Conservation (phyloP, 2,797 vertebrate genomes). For the Sphaeramia orbicularis region DNA sequence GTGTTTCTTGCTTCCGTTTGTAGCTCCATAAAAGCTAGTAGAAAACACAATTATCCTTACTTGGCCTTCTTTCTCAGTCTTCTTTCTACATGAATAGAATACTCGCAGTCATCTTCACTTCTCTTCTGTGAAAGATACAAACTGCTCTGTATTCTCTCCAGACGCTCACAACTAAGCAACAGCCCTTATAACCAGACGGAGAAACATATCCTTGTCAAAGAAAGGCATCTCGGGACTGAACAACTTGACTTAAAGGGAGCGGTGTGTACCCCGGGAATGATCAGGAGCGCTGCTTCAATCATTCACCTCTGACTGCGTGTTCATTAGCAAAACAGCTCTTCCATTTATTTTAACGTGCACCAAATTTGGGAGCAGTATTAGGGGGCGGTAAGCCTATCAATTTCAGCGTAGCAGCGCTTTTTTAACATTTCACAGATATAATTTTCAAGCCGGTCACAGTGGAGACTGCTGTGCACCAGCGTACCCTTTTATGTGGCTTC, state of each 20-base stretch:
- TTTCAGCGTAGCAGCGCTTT: slow-evolving; percentile 35
- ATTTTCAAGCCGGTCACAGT: slow-evolving; percentile 54
- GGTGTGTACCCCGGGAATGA: slow-evolving; percentile 26
- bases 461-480: slow-evolving; percentile 25
- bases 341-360: slow-evolving; percentile 56
- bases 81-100: slow-evolving; percentile 28
- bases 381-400: slow-evolving; percentile 43
- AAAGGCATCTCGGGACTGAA: slow-evolving; percentile 40
- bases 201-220: slow-evolving; percentile 27
- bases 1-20: slow-evolving; percentile 13
- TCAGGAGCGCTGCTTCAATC: slow-evolving; percentile 46
- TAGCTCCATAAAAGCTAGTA: slow-evolving; percentile 30
- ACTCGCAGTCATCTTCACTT: slow-evolving; percentile 30
- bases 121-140: slow-evolving; percentile 28
- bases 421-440: slow-evolving; percentile 28
- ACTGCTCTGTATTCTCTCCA: slow-evolving; percentile 48
- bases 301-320: slow-evolving; percentile 49
- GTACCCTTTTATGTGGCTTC: slow-evolving; percentile 54
- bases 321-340: slow-evolving; percentile 62
- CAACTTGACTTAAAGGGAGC: slow-evolving; percentile 55
- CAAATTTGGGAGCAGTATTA: slow-evolving; percentile 44
- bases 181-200: slow-evolving; percentile 29
- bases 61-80: slow-evolving; percentile 8
- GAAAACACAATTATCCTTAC: slow-evolving; percentile 42
- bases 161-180: slow-evolving; percentile 19